phyloP scores from a whole-genome alignment of 2,113 vertebrate species.

The Grus americana region DNA sequence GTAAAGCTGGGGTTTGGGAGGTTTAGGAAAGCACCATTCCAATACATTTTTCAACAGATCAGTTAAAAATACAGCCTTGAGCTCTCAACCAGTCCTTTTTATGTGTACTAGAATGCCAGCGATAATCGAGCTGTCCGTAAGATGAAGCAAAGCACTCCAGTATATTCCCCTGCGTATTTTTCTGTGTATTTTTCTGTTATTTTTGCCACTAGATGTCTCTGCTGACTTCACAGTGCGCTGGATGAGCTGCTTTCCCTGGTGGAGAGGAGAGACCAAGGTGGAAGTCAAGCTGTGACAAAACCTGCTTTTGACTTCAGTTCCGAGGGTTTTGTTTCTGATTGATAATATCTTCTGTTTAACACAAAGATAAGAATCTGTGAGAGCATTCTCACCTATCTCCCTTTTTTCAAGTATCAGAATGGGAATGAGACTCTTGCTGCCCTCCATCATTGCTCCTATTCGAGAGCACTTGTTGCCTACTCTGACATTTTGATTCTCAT shows the following conservation, averaged over 20 bases:
- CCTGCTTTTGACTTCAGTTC: not conserved
- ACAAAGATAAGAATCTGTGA: not conserved
- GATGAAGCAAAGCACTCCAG: not conserved
- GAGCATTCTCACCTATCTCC: not conserved
- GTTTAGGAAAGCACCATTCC: not conserved
- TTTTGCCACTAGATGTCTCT: constrained; percentile 63
- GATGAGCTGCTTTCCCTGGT: not conserved
- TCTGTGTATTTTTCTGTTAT: not conserved
- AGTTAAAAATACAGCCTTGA: not conserved
- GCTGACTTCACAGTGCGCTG: not conserved
- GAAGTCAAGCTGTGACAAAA: not conserved
- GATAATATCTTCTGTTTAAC: not conserved
- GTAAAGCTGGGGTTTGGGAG: not conserved
- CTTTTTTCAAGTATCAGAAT: not conserved
- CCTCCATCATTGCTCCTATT: not conserved
- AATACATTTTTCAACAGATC: not conserved
- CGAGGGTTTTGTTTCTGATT: not conserved
- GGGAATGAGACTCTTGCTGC: not conserved
- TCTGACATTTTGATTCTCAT: not conserved
- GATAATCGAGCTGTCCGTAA: not conserved
- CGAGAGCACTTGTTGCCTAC: not conserved
- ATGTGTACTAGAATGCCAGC: not conserved
- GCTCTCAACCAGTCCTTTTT: not conserved
- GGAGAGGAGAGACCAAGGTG: not conserved
- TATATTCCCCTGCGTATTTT: not conserved